Base-by-base conservation (phyloP, 2,113 vertebrate genomes). In the Malurus cyaneus region DNA sequence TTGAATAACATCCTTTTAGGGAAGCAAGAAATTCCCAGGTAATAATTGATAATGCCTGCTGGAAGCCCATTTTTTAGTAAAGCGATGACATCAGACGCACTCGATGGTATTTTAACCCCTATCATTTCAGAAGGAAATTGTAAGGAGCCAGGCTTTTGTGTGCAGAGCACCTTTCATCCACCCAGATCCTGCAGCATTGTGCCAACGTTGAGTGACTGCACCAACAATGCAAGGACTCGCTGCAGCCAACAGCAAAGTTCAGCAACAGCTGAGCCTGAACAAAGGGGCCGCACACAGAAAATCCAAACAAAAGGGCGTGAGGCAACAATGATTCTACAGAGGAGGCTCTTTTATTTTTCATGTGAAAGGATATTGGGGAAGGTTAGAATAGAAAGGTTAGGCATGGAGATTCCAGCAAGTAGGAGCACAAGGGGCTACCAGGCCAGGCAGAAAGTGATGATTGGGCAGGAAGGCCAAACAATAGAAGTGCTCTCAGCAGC, bases 391-490 rank as follows among this genome's bases (percentile, higher is more conserved):
- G 85, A 95, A 95, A 93, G 80, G 88, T 86, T 84, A 90, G 31
- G 34, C 52, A 56, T 59, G 65, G 79, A 95, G 76, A 94, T 80
- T 92, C 76, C 86, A 90, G 76, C 80, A 86, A 94, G 60, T 6
- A 29, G 53, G 69, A 74, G 17, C 12, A 2, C 44, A 70, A 88
- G 71, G 64, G 52, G 47, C 67, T 47, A 29, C 72, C 16, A 14
- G 86, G 49, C 56, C 90, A 86, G 52, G 64, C 62, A 88, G 44
- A 93, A 91, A 66, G 67, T 19, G 1, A 25, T 88, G 82, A 90
- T 67, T 93, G 93, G 93, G 67, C 76, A 86, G 90, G 72, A 96
- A 96, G 60, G 67, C 64, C 66, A 74, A 93, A 96, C 88, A 96
- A 94, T 90, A 80, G 88, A 96, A 92, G 82, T 57, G 82, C 72